Evolutionary conservation across 2,113 vertebrate genomes (phyloP).

Genomic region (mouse (Mus musculus)): GRCm39 chr10:118060501-118061000

Average conservation of each 20-base stretch:
- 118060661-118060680: too few relatives aligned
- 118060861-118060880: neutral
- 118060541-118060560: neutral
- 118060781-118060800: neutral
- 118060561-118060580: neutral
- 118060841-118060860: neutral
- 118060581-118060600: too few relatives aligned
- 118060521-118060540: neutral
- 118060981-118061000: neutral
- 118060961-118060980: neutral
- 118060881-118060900: neutral
- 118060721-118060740: too few relatives aligned
- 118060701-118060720: too few relatives aligned
- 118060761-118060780: too few relatives aligned
- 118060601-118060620: too few relatives aligned
- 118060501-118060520: neutral
- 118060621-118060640: too few relatives aligned
- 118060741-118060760: too few relatives aligned
- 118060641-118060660: too few relatives aligned
- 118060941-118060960: neutral
- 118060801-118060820: neutral
- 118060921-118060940: neutral
- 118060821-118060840: neutral
- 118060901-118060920: neutral
- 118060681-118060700: too few relatives aligned